Percentiles rank a stretch among this genome's conserved stretches.
Conservation (phyloP, 2,113 vertebrate species). For the Tinamus guttatus region DNA sequence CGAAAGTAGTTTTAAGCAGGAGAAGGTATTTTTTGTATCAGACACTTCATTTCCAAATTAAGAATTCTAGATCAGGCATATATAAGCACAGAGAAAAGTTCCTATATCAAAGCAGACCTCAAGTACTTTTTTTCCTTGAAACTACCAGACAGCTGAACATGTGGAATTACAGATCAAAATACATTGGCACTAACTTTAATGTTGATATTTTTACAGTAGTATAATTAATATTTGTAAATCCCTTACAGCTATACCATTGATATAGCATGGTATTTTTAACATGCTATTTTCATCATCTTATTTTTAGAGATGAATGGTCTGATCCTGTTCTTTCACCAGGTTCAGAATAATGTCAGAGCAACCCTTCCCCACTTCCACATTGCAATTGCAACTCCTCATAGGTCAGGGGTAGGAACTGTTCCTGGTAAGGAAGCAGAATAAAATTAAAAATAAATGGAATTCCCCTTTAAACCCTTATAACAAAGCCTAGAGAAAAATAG, state of each 20-base stretch:
- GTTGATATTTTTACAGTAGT: constrained; percentile 44
- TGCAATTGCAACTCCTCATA: not conserved
- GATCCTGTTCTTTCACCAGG: not conserved
- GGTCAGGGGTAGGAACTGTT: not conserved
- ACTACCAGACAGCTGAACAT: constrained; percentile 61
- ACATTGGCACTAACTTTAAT: constrained; percentile 34
- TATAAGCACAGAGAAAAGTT: not conserved
- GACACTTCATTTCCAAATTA: not conserved
- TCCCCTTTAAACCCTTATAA: not conserved
- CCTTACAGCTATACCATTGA: constrained; percentile 54
- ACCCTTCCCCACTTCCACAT: not conserved
- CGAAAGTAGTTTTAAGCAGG: not conserved
- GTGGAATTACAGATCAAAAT: constrained; percentile 32
- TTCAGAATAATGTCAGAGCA: not conserved
- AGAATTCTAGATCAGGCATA: not conserved
- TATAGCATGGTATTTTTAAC: constrained; percentile 33
- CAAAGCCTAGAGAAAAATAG: not conserved
- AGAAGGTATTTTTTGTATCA: not conserved
- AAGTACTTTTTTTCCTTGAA: constrained; percentile 5
- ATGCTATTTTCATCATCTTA: constrained; percentile 16
- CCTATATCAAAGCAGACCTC: not conserved
- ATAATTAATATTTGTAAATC: constrained; percentile 53
- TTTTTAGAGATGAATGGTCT: constrained; percentile 27
- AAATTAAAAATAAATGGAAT: not conserved
- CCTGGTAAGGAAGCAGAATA: not conserved